Evolutionary conservation across 2,888 invertebrate genomes (phyloP), one percentile per base, ranked within the genome.

Genomic region (Agrilus mali): DNA sequence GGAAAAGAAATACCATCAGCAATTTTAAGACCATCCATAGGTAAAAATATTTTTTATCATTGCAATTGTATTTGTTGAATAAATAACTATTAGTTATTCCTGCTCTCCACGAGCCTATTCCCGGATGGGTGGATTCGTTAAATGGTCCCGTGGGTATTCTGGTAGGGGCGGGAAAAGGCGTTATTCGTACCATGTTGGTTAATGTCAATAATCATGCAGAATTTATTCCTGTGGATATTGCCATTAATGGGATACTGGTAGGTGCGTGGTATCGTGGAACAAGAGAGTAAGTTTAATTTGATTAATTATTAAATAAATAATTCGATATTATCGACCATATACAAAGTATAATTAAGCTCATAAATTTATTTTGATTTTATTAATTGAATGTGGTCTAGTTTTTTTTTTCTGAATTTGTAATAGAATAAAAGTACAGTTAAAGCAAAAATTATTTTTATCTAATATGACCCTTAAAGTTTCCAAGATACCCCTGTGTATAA

Each of bases 11-110:
- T 87, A 43, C 92, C 92, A 0, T 73, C 86, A 13, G 81, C 80
- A 40, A 78, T 95, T 47, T 80, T 86, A n/a, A 69, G 94, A 56
- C 94, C 94, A n/a, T 90, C 92, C 36, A 92, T 94, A 51, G 89
- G 84, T 84, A 68, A 20, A 27, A n/a, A n/a, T n/a, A n/a, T n/a
- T n/a, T n/a, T n/a, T n/a, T n/a, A n/a, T n/a, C n/a, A n/a, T n/a
- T n/a, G n/a, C n/a, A n/a, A n/a, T n/a, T n/a, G n/a, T n/a, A n/a
- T n/a, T n/a, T n/a, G n/a, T n/a, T n/a, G n/a, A n/a, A n/a, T n/a
- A n/a, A n/a, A n/a, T n/a, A n/a, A n/a, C n/a, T n/a, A n/a, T 8
- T 61, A 84, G 85, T 92, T 35, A 79, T 81, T 1, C 85, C 88
- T 4, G 74, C 83, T 0, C 70, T 69, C 53, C 74, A 74, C 40